Conservation (phyloP, 23 tunicate genomes). For the Corella eumyota region DNA sequence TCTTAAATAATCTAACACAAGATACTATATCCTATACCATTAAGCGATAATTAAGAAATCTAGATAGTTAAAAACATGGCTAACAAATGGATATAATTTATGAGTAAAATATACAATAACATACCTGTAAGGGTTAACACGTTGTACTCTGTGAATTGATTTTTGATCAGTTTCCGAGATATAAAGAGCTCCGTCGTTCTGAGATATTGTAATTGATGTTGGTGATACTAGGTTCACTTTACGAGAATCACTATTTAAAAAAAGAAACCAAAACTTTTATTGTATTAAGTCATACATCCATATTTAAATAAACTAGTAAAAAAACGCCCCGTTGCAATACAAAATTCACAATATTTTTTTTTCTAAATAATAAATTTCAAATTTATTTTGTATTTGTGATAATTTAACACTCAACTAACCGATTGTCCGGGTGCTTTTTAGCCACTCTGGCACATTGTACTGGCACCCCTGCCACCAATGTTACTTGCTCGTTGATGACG, state of each 20-base stretch:
- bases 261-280: not conserved
- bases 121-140: conserved; percentile 59
- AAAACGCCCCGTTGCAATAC: no score
- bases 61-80: no score
- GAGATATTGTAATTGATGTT: conserved; percentile 48
- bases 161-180: conserved; percentile 68
- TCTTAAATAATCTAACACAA: no score
- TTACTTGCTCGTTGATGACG: conserved; percentile 45
- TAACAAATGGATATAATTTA: no score
- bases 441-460: conserved; percentile 56
- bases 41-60: no score
- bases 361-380: no score
- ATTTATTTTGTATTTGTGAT: not conserved
- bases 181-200: conserved; percentile 63
- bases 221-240: conserved; percentile 53
- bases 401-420: conserved; percentile 22
- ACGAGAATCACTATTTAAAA: conserved; percentile 48
- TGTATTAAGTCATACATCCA: no score
- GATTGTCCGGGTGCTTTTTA: conserved; percentile 31
- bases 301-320: no score
- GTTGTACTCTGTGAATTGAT: conserved; percentile 50
- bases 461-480: conserved; percentile 85
- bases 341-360: no score
- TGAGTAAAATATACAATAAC: no score
- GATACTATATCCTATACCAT: no score